Percentiles rank a stretch among this genome's conserved stretches.
phyloP scores from a whole-genome alignment of 2,797 vertebrate species.

The Macropus fuliginosus region DNA sequence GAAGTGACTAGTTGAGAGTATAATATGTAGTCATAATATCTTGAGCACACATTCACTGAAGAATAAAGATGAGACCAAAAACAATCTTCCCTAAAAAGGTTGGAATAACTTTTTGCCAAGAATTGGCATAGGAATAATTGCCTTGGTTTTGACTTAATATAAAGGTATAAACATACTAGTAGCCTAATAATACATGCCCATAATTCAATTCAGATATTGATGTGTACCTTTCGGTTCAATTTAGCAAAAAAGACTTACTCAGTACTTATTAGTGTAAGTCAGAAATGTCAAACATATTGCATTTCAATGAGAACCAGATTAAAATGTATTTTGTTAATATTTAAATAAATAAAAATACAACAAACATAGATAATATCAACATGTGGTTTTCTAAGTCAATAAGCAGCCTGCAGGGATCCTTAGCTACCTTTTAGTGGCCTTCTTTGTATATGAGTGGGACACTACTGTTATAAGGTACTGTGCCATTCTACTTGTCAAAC shows the following conservation, averaged over 20 bases:
- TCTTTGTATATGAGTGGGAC: not conserved
- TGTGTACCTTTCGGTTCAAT: not conserved
- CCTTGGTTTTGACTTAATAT: not conserved
- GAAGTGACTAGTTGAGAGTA: not conserved
- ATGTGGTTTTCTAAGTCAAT: not conserved
- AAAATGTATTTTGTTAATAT: not conserved
- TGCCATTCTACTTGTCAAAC: not conserved
- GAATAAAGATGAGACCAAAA: conserved; percentile 18
- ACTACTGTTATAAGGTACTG: not conserved
- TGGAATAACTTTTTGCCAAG: not conserved
- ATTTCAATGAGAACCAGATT: not conserved
- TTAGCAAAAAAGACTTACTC: conserved; percentile 16
- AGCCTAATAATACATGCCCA: conserved; percentile 30
- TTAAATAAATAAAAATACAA: not conserved
- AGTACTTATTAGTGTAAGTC: not conserved
- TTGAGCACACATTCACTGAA: not conserved
- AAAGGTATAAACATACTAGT: not conserved
- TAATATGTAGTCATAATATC: conserved; percentile 13
- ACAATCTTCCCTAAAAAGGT: conserved; percentile 20
- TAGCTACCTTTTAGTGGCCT: not conserved
- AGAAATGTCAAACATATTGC: not conserved
- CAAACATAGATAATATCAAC: not conserved
- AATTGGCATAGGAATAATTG: not conserved
- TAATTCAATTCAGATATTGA: not conserved
- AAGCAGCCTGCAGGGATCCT: not conserved